Conservation (phyloP, 2,888 invertebrate species). For the Phorcus lineatus region DNA sequence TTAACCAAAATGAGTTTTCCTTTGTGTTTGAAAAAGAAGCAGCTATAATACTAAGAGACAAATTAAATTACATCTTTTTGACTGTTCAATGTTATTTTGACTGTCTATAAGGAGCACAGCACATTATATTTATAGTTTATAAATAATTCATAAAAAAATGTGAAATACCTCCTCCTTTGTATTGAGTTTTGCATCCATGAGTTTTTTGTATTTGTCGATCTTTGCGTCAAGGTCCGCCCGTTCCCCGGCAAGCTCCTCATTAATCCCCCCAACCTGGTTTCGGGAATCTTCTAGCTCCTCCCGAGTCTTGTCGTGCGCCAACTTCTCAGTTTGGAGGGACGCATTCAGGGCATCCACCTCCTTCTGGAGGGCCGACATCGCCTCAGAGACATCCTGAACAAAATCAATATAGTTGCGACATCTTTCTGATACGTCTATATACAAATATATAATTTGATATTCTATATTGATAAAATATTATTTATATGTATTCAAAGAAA, state of each 20-base stretch:
- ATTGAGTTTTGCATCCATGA: slow-evolving; percentile 55
- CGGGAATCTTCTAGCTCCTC: slow-evolving; percentile 67
- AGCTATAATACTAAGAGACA: too few species aligned
- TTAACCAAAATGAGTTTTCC: too few species aligned
- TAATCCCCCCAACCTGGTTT: slow-evolving; percentile 54
- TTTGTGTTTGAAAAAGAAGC: too few species aligned
- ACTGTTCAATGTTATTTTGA: too few species aligned
- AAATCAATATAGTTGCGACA: neutral
- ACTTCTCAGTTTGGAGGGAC: slow-evolving; percentile 60
- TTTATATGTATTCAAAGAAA: too few species aligned
- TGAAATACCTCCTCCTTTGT: slow-evolving; percentile 54
- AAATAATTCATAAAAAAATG: neutral
- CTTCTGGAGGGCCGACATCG: slow-evolving; percentile 22
- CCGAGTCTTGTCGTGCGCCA: slow-evolving; percentile 62
- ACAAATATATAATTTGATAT: too few species aligned
- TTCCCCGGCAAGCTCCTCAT: slow-evolving; percentile 55
- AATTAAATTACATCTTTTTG: too few species aligned
- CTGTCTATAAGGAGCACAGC: neutral
- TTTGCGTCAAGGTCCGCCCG: slow-evolving; percentile 52
- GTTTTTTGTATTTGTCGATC: slow-evolving; percentile 48
- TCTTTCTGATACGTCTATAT: too few species aligned
- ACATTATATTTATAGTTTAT: neutral
- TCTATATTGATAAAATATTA: too few species aligned
- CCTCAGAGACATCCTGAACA: slow-evolving; percentile 27
- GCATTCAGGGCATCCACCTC: slow-evolving; percentile 58